Percentiles rank a stretch among this genome's conserved stretches.
These are phyloP conservation scores for Rafetus swinhoei DNA, from an alignment of 2,113 vertebrate species.

Conservation along the genomic window DNA sequence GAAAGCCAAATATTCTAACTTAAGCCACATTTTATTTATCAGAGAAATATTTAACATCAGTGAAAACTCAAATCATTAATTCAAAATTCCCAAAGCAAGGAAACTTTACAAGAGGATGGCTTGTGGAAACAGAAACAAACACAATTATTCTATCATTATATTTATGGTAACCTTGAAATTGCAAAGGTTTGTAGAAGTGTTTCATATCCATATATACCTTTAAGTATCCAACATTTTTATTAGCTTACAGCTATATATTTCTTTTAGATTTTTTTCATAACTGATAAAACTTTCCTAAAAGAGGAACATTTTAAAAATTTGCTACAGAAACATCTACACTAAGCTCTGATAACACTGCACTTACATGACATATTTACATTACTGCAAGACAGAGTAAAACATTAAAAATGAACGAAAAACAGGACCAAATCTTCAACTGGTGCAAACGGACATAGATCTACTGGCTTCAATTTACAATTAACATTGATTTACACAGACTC, in stretches of 20 bases:
- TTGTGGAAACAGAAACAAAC: constrained; percentile 52
- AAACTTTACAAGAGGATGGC: neutral
- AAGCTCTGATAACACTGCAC: neutral
- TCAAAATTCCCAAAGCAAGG: constrained; percentile 43
- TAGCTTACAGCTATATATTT: neutral
- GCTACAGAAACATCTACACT: constrained; percentile 35
- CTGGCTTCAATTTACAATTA: neutral
- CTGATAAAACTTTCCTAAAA: constrained; percentile 16
- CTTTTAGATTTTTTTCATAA: neutral
- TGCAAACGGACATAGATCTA: neutral
- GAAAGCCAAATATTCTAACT: constrained; percentile 28
- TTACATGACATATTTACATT: constrained; percentile 34
- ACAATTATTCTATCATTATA: constrained; percentile 51
- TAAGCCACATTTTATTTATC: constrained; percentile 32
- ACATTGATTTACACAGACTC: neutral
- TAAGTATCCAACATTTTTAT: neutral
- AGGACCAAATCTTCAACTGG: neutral
- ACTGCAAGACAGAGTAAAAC: neutral
- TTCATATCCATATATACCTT: constrained; percentile 3
- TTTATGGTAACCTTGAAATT: constrained; percentile 47
- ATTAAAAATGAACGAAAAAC: neutral
- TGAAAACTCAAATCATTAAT: constrained; percentile 38
- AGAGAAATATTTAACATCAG: neutral
- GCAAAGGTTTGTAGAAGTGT: neutral
- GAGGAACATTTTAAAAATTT: neutral